Evolutionary conservation across 2,888 invertebrate genomes (phyloP).

Genomic region (Xestia ashworthii): DNA sequence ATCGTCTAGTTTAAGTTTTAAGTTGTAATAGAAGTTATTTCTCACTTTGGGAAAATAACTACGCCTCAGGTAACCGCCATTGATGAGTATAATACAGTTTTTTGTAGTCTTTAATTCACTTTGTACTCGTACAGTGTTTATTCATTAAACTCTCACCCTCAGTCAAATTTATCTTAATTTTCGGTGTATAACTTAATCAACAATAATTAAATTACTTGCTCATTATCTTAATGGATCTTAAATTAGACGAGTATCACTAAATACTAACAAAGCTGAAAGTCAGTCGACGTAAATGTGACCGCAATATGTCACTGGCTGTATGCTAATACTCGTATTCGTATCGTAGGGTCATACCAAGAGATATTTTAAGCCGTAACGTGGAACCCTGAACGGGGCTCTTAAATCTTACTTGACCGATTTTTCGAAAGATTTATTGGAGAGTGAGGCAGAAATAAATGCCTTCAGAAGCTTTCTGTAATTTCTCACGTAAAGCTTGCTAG

Average conservation of each 20-base stretch:
- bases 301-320: slow-evolving; percentile 14
- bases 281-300: neutral
- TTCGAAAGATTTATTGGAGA: slow-evolving; percentile 77
- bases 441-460: slow-evolving; percentile 76
- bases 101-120: slow-evolving; percentile 19
- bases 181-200: slow-evolving; percentile 26
- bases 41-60: slow-evolving; percentile 1
- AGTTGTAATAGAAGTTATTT: neutral
- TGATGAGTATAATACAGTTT: slow-evolving; percentile 22
- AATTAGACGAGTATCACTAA: neutral
- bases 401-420: slow-evolving; percentile 75
- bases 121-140: slow-evolving; percentile 2
- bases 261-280: neutral
- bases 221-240: slow-evolving; percentile 8
- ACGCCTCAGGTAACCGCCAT: neutral
- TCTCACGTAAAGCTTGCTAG: slow-evolving; percentile 73
- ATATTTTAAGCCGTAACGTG: slow-evolving; percentile 44
- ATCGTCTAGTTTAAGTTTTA: neutral
- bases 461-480: slow-evolving; percentile 77
- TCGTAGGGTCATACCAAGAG: slow-evolving; percentile 5
- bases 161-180: slow-evolving; percentile 36
- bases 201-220: slow-evolving; percentile 10
- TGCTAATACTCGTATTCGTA: slow-evolving; percentile 26
- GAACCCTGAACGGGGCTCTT: slow-evolving; percentile 50
- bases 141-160: slow-evolving; percentile 5